These are phyloP conservation scores for Coptotermes formosanus DNA, from an alignment of 1,140 invertebrate species.

Conservation along the genomic window DNA sequence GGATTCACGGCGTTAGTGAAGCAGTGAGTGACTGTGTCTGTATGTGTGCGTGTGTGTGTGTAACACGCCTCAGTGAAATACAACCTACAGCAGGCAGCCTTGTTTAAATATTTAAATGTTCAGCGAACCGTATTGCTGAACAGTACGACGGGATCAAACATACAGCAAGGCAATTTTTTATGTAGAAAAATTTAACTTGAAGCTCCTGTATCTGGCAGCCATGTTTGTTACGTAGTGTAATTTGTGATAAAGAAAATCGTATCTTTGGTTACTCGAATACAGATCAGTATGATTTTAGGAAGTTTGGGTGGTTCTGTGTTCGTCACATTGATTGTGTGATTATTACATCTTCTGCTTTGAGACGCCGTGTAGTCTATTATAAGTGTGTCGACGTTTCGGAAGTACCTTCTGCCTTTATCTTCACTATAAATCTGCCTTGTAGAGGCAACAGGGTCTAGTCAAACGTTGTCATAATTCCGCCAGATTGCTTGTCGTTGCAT, in stretches of 20 bases:
- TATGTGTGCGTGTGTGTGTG: neutral
- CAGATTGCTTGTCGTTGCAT: too few species aligned
- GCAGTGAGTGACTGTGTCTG: neutral
- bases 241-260: neutral
- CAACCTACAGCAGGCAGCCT: neutral
- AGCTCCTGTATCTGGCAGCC: neutral
- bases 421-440: too few species aligned
- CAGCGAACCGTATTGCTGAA: neutral
- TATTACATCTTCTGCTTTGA: too few species aligned
- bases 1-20: neutral
- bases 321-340: too few species aligned
- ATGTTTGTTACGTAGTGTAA: neutral
- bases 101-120: slow-evolving; percentile 7
- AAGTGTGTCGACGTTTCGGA: too few species aligned
- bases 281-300: too few species aligned
- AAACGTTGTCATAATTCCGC: too few species aligned
- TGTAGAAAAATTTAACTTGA: neutral
- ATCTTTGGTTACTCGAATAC: too few species aligned
- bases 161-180: neutral
- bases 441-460: too few species aligned
- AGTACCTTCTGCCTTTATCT: too few species aligned
- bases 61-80: neutral
- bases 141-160: neutral
- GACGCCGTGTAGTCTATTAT: too few species aligned
- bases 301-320: too few species aligned